Evolutionary conservation across 2,888 invertebrate species (phyloP).

Genomic region (Sesamia inferens): DNA sequence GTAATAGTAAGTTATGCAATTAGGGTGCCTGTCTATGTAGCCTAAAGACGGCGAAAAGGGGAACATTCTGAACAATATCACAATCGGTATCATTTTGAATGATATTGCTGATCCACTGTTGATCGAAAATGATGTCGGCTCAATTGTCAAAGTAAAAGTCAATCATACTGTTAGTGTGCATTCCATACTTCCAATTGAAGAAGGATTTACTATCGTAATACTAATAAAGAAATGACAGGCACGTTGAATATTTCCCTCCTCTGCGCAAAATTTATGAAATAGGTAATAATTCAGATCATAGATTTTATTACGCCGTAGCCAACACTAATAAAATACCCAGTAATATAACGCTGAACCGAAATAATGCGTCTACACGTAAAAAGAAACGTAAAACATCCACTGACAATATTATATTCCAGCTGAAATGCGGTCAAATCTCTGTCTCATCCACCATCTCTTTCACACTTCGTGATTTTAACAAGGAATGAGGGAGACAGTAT

Average conservation of each 20-base stretch:
- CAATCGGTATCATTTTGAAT: background rate
- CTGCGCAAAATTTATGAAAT: background rate
- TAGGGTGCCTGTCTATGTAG: background rate
- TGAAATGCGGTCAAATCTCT: constrained; percentile 51
- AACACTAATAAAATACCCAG: constrained; percentile 27
- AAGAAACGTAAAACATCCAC: constrained; percentile 37
- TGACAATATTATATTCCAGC: constrained; percentile 24
- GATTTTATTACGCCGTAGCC: constrained; percentile 10
- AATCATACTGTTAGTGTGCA: too few species aligned
- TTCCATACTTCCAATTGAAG: background rate
- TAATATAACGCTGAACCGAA: constrained; percentile 16
- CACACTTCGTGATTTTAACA: background rate
- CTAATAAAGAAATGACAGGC: too few species aligned
- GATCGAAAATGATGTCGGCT: too few species aligned
- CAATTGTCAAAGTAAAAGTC: too few species aligned
- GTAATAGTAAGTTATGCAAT: too few species aligned
- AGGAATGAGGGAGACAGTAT: constrained; percentile 40
- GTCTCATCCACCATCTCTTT: constrained; percentile 38
- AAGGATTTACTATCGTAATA: too few species aligned
- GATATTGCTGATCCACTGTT: background rate
- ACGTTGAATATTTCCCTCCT: background rate
- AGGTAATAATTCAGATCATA: constrained; percentile 2
- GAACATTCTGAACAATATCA: background rate
- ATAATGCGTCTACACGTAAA: constrained; percentile 38
- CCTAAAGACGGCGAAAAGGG: too few species aligned